These are phyloP conservation scores for Oscheius sp. DNA, from an alignment of 2,888 invertebrate species.

Conservation along the genomic window DNA sequence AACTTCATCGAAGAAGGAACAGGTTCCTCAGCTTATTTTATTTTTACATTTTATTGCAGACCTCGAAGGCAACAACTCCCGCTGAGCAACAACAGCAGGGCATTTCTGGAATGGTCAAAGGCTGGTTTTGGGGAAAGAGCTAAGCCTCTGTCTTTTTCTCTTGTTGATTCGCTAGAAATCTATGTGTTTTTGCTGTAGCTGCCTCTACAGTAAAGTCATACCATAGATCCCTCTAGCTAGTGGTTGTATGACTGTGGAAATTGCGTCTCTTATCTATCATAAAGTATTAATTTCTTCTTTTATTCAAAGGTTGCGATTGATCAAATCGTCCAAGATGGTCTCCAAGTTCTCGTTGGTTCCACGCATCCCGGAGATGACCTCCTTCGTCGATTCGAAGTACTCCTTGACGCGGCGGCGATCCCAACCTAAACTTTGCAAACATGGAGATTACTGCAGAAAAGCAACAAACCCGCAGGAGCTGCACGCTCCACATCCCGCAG, in stretches of 20 bases:
- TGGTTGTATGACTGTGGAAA: too few species aligned
- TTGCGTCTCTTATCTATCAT: too few species aligned
- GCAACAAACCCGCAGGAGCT: too few species aligned
- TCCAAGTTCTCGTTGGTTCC: constrained; percentile 66
- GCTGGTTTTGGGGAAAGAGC: constrained; percentile 25
- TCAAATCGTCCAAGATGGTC: constrained; percentile 60
- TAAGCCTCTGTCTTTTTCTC: too few species aligned
- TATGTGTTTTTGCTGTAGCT: too few species aligned
- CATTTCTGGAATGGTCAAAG: constrained; percentile 24
- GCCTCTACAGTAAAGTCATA: too few species aligned
- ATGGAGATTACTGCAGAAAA: too few species aligned
- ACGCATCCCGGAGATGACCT: constrained; percentile 56
- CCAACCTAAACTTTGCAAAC: too few species aligned
- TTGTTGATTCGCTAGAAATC: too few species aligned
- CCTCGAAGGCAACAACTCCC: background rate
- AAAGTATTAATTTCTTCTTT: too few species aligned
- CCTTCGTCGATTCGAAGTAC: constrained; percentile 65
- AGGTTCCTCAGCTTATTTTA: background rate
- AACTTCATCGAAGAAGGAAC: constrained; percentile 3
- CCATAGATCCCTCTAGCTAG: too few species aligned
- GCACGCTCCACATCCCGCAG: constrained; percentile 78
- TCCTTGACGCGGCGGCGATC: constrained; percentile 57
- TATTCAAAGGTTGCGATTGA: constrained; percentile 48
- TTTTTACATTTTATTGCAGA: background rate
- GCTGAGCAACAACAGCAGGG: constrained; percentile 15